These are phyloP conservation scores for Zaprionus ghesquierei DNA, from an alignment of 1,140 invertebrate genomes.

Conservation along the genomic window DNA sequence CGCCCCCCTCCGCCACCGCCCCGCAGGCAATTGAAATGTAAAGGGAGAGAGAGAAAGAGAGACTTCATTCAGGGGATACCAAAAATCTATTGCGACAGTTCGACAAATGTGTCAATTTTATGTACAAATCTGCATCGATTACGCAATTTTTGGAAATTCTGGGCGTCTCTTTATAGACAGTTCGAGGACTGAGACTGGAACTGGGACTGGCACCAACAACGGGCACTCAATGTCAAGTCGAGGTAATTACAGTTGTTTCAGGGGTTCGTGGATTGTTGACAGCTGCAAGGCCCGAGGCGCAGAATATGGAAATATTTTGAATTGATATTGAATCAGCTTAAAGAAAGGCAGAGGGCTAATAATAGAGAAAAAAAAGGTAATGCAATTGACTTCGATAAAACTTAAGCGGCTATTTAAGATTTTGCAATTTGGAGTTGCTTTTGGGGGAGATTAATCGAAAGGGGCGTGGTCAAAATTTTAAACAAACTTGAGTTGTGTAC, in stretches of 20 bases:
- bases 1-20: not conserved
- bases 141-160: constrained; percentile 25
- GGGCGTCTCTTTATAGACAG: not conserved
- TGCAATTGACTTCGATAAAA: not conserved
- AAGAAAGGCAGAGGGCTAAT: not conserved
- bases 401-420: not conserved
- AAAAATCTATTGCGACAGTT: constrained; percentile 47
- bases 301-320: not conserved
- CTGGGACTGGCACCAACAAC: not conserved
- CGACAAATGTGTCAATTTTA: constrained; percentile 71
- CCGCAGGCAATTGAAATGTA: constrained; percentile 59
- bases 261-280: constrained; percentile 48
- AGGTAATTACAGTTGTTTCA: constrained; percentile 62
- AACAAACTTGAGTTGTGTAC: too few relatives aligned
- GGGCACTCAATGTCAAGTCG: constrained; percentile 6
- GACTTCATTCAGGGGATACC: not conserved
- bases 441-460: too few relatives aligned
- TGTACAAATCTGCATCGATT: constrained; percentile 63
- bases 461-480: too few relatives aligned
- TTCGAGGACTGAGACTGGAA: too few relatives aligned
- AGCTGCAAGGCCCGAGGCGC: constrained; percentile 48
- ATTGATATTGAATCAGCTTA: not conserved
- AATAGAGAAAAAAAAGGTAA: not conserved
- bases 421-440: not conserved
- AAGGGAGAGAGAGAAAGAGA: not conserved